Evolutionary conservation across 2,888 invertebrate genomes (phyloP).

Genomic region (Dyspetes luteomarginatus): DNA sequence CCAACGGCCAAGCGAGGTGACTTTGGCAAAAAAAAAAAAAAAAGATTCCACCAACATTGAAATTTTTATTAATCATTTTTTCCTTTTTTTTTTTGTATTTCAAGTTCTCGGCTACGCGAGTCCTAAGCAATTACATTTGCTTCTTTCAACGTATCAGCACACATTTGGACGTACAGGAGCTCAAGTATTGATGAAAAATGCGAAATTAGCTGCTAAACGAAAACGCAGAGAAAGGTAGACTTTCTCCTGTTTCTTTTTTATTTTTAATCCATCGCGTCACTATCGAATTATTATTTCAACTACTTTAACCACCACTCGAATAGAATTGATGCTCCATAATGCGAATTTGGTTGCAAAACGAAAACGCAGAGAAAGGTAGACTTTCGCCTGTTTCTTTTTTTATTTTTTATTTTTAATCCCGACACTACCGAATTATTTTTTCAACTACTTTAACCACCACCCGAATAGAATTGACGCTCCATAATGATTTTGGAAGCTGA

Average conservation of each 20-base stretch:
- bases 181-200: constrained; percentile 70
- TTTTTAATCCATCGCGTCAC: background rate
- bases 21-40: background rate
- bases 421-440: background rate
- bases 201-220: constrained; percentile 28
- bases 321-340: constrained; percentile 69
- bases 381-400: background rate
- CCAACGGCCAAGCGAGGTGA: constrained; percentile 74
- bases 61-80: background rate
- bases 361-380: constrained; percentile 23
- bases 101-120: constrained; percentile 75
- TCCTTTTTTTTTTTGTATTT: background rate
- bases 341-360: constrained; percentile 33
- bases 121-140: constrained; percentile 68
- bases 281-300: background rate
- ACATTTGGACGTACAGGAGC: constrained; percentile 74
- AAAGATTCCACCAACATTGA: background rate
- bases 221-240: constrained; percentile 23
- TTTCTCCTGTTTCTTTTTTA: background rate
- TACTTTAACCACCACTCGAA: constrained; percentile 30
- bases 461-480: constrained; percentile 5
- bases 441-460: background rate
- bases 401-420: background rate
- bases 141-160: constrained; percentile 75
- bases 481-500: constrained; percentile 74